Evolutionary conservation across 2,797 vertebrate genomes (phyloP), one percentile per base, ranked within the genome.

Genomic region (Catharus ustulatus): DNA sequence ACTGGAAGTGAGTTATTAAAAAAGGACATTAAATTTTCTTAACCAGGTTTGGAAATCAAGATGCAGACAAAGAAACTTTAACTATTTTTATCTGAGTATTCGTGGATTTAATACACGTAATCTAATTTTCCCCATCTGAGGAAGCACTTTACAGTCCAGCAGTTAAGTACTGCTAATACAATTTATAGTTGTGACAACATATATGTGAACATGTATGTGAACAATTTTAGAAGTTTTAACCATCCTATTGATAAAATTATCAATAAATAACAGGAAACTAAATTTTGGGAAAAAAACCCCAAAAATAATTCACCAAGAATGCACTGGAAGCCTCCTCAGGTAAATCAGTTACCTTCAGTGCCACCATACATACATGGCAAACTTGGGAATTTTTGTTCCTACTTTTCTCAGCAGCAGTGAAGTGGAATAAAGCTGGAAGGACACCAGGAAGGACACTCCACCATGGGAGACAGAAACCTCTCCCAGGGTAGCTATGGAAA

Each of bases 1-100:
- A 80, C 86, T 92, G 94, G 93, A 96, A 96, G 96, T 90, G 68
- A 95, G 59, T 46, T 84, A 91, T 90, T 95, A 83, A 57, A 89
- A 96, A 92, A 80, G 85, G 59, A 87, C 55, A 79, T 89, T 89
- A 78, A 29, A 82, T 94, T 92, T 94, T 85, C 84, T 74, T 91
- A 93, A 96, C 80, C 46, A 78, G 71, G 63, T 93, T 94, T 75
- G 34, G 46, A 94, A 94, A 95, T 73, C 71, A 89, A 82, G 84
- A 82, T 1, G 27, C 36, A 38, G 72, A 59, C 16, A 82, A 73
- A 95, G 62, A 94, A 92, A 93, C 22, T 6, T 49, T 34, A 84
- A 73, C 42, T 75, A 58, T 87, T 86, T 89, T 77, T 63, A 77
- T 66, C n/a, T 3, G 4, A 29, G 27, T 80, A 62, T 83, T 86